These are phyloP conservation scores for Diachasmimorpha longicaudata DNA, from an alignment of 1,140 invertebrate genomes.

Conservation along the genomic window DNA sequence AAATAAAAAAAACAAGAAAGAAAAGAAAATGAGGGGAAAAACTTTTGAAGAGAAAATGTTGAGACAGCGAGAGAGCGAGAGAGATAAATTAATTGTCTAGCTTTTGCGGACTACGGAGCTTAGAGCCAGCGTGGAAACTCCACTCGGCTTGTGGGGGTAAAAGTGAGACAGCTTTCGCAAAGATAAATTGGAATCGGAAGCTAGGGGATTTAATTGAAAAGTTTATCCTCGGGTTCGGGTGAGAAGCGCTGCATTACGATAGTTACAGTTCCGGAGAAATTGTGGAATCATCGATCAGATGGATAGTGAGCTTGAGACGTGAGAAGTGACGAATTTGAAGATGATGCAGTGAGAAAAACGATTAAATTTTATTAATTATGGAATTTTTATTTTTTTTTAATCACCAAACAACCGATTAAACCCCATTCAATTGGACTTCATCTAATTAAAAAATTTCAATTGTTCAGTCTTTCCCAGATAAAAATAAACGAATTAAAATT, in stretches of 20 bases:
- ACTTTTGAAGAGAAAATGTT: not conserved
- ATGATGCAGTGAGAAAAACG: too few relatives aligned
- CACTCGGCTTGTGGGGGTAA: not conserved
- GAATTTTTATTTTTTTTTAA: too few relatives aligned
- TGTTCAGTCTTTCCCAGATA: too few relatives aligned
- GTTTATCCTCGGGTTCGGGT: slow-evolving; percentile 40
- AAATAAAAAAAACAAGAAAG: too few relatives aligned
- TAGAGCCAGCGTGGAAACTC: not conserved
- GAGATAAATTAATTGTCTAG: not conserved
- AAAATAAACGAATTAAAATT: not conserved
- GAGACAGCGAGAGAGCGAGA: slow-evolving; percentile 18
- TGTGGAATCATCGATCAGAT: not conserved
- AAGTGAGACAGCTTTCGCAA: slow-evolving; percentile 22
- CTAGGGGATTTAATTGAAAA: slow-evolving; percentile 54
- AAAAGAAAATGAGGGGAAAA: not conserved
- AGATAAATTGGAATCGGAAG: slow-evolving; percentile 55
- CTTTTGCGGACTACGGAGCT: not conserved
- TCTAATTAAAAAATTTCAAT: too few relatives aligned
- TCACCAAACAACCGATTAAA: too few relatives aligned
- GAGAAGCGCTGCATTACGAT: slow-evolving; percentile 26
- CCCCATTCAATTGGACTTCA: too few relatives aligned
- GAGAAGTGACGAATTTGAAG: too few relatives aligned
- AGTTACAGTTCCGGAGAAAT: not conserved
- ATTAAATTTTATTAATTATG: too few relatives aligned
- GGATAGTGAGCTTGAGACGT: not conserved